Evolutionary conservation across 2,888 invertebrate genomes (phyloP).

Genomic region (Invenusta paracnida): DNA sequence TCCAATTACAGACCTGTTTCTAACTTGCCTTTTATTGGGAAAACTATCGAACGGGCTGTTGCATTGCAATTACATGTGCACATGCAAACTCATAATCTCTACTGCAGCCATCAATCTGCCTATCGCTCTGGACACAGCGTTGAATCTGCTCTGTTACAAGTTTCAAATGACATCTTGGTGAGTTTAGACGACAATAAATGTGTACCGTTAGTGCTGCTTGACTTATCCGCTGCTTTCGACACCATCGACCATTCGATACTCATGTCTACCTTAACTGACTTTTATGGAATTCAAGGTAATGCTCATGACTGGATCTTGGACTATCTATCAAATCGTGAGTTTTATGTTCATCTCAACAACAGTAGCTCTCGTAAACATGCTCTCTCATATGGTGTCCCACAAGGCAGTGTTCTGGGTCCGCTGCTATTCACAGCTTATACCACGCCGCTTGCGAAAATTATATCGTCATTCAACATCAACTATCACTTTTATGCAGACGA

Average conservation of each 20-base stretch:
- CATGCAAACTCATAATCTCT: too few species aligned
- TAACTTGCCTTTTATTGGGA: too few species aligned
- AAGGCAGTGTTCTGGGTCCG: not conserved
- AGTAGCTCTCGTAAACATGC: not conserved
- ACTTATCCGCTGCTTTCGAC: not conserved
- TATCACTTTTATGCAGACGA: slow-evolving; percentile 4
- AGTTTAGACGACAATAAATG: too few species aligned
- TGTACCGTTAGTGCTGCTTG: not conserved
- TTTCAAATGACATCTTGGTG: too few species aligned
- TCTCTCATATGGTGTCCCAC: slow-evolving; percentile 2
- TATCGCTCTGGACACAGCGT: too few species aligned
- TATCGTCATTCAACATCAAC: not conserved
- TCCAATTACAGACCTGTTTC: too few species aligned
- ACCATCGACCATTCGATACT: not conserved
- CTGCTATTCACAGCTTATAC: slow-evolving; percentile 8
- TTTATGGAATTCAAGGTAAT: not conserved
- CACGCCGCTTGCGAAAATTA: not conserved
- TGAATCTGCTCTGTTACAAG: too few species aligned
- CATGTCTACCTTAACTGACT: not conserved
- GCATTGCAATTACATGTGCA: too few species aligned
- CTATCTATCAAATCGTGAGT: not conserved
- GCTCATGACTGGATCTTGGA: not conserved
- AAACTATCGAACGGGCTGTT: too few species aligned
- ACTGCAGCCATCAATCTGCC: too few species aligned
- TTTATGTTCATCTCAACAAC: not conserved